Evolutionary conservation across 2,113 vertebrate species (phyloP).

Genomic region (Crotalus horridus): DNA sequence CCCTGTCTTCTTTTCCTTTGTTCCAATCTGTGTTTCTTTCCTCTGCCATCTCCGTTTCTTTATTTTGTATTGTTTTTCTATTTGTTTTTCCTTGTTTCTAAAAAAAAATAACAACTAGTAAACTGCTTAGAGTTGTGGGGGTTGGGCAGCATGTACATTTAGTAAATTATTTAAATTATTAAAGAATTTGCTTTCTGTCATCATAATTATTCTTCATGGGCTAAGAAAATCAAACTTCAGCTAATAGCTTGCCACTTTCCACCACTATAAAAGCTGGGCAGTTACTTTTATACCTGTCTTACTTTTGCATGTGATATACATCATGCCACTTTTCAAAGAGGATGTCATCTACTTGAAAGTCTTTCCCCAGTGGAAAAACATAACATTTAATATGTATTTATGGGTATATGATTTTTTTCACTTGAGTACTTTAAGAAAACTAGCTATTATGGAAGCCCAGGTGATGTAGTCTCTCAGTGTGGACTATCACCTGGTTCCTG

Average conservation of each 20-base stretch:
- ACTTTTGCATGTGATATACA: neutral
- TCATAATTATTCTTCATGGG: neutral
- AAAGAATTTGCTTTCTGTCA: neutral
- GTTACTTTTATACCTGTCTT: neutral
- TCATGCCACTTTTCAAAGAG: neutral
- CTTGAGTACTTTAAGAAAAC: neutral
- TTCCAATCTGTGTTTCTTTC: neutral
- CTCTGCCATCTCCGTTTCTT: neutral
- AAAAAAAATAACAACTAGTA: neutral
- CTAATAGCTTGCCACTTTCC: neutral
- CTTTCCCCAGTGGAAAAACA: neutral
- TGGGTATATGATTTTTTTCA: neutral
- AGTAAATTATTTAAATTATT: neutral
- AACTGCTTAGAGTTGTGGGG: neutral
- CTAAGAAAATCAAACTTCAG: neutral
- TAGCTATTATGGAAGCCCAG: neutral
- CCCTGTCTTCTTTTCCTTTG: neutral
- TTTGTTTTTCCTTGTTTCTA: neutral
- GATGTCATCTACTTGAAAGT: neutral
- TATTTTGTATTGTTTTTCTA: neutral
- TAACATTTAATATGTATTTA: neutral
- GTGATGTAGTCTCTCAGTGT: neutral
- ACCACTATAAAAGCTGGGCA: neutral
- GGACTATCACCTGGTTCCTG: neutral
- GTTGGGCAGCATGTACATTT: neutral